These are phyloP conservation scores for Vollenhovia emeryi DNA, from an alignment of 1,140 invertebrate species.

Conservation along the genomic window DNA sequence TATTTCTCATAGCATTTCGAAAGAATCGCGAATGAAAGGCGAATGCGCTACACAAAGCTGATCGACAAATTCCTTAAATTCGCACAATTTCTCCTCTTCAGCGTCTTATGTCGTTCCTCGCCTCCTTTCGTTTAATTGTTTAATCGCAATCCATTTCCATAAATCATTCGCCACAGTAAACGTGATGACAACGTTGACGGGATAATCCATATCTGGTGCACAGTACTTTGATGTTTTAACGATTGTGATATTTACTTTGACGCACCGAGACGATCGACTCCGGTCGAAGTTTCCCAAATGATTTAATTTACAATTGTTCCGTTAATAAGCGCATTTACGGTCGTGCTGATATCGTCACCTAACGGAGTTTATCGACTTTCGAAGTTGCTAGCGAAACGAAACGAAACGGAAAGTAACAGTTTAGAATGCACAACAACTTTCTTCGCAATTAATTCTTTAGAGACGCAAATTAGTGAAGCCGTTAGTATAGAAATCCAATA, in stretches of 20 bases:
- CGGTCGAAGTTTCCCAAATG: slow-evolving; percentile 34
- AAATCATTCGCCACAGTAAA: slow-evolving; percentile 8
- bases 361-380: slow-evolving; percentile 1
- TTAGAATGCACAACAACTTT: background rate
- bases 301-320: slow-evolving; percentile 34
- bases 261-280: slow-evolving; percentile 13
- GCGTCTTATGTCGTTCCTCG: background rate
- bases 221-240: slow-evolving; percentile 13
- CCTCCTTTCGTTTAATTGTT: slow-evolving; percentile 13
- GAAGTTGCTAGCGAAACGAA: background rate
- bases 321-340: slow-evolving; percentile 13
- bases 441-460: background rate
- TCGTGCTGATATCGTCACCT: background rate
- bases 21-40: background rate
- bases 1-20: background rate
- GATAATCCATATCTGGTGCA: background rate
- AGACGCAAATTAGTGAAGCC: background rate
- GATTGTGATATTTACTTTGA: slow-evolving; percentile 35
- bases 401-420: background rate
- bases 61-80: slow-evolving; percentile 29
- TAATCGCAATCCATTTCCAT: slow-evolving; percentile 45
- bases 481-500: background rate
- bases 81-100: background rate
- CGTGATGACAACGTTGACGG: slow-evolving; percentile 33
- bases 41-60: background rate